Percentiles rank a stretch among this genome's conserved stretches.
Conservation (phyloP, 2,888 invertebrate species). For the Caenorhabditis zanzibari region DNA sequence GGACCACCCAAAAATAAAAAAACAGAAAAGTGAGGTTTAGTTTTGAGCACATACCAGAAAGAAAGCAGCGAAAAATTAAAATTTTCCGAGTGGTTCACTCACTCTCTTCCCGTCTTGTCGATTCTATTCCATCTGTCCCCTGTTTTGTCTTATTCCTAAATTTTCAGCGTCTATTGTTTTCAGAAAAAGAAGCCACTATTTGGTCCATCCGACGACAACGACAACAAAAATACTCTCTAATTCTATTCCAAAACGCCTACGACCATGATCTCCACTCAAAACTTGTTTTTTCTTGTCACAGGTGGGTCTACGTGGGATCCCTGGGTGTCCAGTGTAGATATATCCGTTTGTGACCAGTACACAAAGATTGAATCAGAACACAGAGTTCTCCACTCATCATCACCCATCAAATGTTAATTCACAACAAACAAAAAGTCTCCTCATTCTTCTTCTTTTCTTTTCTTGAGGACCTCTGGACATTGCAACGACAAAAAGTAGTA, state of each 20-base stretch:
- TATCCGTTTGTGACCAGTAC: constrained; percentile 1
- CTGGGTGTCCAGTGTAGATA: too few relatives aligned
- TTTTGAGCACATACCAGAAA: constrained; percentile 11
- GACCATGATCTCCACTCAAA: constrained; percentile 17
- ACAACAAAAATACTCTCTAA: neutral
- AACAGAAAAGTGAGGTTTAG: constrained; percentile 16
- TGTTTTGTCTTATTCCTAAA: constrained; percentile 7
- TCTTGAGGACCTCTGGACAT: constrained; percentile 29
- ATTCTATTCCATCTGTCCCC: neutral
- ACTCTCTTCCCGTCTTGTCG: neutral
- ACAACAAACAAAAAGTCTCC: constrained; percentile 15
- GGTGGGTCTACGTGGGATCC: constrained; percentile 19
- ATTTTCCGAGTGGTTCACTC: constrained; percentile 9
- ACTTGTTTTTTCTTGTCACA: constrained; percentile 34
- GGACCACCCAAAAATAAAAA: constrained; percentile 26
- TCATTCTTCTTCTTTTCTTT: constrained; percentile 11
- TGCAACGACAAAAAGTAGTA: constrained; percentile 34
- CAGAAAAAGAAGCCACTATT: constrained; percentile 20
- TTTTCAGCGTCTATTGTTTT: constrained; percentile 46
- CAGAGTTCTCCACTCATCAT: constrained; percentile 9
- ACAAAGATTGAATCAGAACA: constrained; percentile 24
- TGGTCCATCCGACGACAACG: constrained; percentile 11
- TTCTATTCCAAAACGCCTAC: neutral
- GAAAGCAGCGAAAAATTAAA: constrained; percentile 26
- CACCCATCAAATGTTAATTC: constrained; percentile 49